Conservation (phyloP, 2,888 invertebrate species). For the Spisula solida region DNA sequence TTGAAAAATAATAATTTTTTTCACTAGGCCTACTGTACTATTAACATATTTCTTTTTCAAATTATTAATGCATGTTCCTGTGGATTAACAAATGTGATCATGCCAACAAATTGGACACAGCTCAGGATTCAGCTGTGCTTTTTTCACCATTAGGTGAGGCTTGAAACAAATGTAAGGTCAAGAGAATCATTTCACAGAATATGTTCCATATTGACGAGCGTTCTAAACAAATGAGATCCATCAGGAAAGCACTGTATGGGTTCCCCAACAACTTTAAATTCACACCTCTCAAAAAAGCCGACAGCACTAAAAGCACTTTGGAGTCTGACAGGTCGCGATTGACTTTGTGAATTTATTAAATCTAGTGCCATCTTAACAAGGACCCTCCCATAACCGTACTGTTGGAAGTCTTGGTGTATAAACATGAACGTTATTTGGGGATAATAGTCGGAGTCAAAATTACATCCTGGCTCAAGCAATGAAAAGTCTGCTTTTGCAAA, state of each 20-base stretch:
- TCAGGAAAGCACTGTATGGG: constrained; percentile 70
- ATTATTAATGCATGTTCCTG: no score
- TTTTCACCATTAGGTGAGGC: no score
- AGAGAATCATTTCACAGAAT: neutral
- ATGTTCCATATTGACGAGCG: constrained; percentile 74
- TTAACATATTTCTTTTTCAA: no score
- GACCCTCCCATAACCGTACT: constrained; percentile 69
- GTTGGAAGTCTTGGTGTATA: constrained; percentile 74
- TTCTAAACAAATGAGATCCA: constrained; percentile 73
- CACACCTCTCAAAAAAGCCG: constrained; percentile 75
- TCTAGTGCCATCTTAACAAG: constrained; percentile 67
- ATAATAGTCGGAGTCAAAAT: constrained; percentile 73
- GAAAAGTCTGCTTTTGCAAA: constrained; percentile 65
- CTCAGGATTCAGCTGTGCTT: no score
- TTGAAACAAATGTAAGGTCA: no score
- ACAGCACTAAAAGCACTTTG: constrained; percentile 76
- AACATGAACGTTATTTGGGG: constrained; percentile 77
- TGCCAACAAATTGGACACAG: no score
- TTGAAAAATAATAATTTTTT: no score
- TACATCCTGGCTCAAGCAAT: constrained; percentile 52
- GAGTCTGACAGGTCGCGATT: constrained; percentile 69
- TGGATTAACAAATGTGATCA: no score
- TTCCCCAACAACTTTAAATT: constrained; percentile 67
- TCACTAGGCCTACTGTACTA: no score
- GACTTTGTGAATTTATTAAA: constrained; percentile 58